Base-by-base conservation (phyloP, 2,797 vertebrate genomes). In the Halcyon chelicuti region DNA sequence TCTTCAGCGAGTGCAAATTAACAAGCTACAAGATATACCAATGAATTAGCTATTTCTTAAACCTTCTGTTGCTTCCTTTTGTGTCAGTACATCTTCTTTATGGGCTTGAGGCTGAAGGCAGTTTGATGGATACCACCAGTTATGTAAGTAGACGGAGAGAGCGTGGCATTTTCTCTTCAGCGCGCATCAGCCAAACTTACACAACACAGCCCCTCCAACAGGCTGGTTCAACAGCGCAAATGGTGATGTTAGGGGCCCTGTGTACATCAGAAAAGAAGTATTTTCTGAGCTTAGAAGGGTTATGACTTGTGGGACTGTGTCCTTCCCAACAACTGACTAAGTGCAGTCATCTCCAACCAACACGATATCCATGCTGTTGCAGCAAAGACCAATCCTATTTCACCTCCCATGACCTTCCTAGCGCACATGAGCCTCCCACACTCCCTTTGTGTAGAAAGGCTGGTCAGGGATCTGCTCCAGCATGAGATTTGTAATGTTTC, bases 181-280 rank as follows among this genome's bases (percentile, higher is more conserved):
- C 0, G 0, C 28, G 15, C 33, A 42, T 21, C 0, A 0, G 35
- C 62, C 39, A 78, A 35, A n/a, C 9, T 44, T 25, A 23, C 37
- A 52, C 33, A 60, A 39, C n/a, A 10, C 47, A 39, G 39, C 6
- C 22, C 17, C 55, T 60, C 7, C 67, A 76, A 21, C 39, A 60
- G 42, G 16, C 73, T 93, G 62, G 47, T 33, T 62, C 60, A 67
- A 25, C 1, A 2, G 47, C 0, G 0, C 42, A 71, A 74, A 26
- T 13, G 40, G 17, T 22, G 47, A 29, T 49, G 52, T 10, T 65
- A 79, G 46, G 94, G 44, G 60, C 14, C 55, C 88, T 54, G 12
- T 2, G 25, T 35, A 82, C 31, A 71, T 8, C 52, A 71, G 55
- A 47, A 76, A 85, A 89, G 9, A 40, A 52, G 35, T 10, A 60